These are phyloP conservation scores for Spodoptera picta DNA, from an alignment of 2,888 invertebrate species.

Conservation along the genomic window DNA sequence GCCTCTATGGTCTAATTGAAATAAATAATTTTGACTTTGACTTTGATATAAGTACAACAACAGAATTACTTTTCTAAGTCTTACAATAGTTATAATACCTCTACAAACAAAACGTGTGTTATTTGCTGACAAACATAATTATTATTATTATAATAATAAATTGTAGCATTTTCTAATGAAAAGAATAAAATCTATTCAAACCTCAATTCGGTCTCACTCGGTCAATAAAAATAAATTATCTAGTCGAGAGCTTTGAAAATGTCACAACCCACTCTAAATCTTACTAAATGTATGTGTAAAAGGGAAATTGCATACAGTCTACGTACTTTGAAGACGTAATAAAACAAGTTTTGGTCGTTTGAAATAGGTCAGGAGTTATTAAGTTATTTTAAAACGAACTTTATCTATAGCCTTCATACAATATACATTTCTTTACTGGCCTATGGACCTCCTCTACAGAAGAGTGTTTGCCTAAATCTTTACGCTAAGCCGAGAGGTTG, in stretches of 20 bases:
- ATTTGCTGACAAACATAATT: too few species aligned
- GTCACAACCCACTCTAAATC: constrained; percentile 30
- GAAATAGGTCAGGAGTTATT: constrained; percentile 23
- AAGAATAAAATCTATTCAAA: constrained; percentile 14
- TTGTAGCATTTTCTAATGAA: constrained; percentile 17
- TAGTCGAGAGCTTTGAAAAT: constrained; percentile 37
- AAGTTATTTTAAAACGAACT: neutral
- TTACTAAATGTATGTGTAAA: constrained; percentile 34
- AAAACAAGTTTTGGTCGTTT: constrained; percentile 17
- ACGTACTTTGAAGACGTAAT: constrained; percentile 14
- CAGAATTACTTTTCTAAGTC: too few species aligned
- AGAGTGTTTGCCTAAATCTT: too few species aligned
- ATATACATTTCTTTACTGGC: too few species aligned
- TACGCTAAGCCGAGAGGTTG: too few species aligned
- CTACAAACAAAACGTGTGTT: too few species aligned
- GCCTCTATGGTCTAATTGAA: too few species aligned
- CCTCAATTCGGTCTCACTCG: constrained; percentile 7
- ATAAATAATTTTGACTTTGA: too few species aligned
- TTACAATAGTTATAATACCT: too few species aligned
- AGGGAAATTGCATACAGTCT: constrained; percentile 44
- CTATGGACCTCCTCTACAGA: too few species aligned
- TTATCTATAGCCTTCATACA: too few species aligned
- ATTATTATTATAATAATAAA: neutral
- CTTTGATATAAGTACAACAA: too few species aligned
- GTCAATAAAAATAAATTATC: constrained; percentile 41